Conservation (phyloP, 2,797 vertebrate genomes). For the Gallinago nigripennis region DNA sequence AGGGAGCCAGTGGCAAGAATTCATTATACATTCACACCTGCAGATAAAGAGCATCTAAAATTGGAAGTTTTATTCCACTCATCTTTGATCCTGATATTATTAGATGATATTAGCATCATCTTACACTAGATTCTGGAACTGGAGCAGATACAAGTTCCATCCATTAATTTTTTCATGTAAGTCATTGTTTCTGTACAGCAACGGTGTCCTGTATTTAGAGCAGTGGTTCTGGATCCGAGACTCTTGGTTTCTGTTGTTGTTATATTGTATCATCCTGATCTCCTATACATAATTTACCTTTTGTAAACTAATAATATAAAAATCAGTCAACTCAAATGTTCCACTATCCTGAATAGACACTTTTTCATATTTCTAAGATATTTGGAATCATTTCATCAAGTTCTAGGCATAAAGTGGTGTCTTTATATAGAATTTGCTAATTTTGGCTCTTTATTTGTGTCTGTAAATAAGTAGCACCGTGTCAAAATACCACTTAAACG, state of each 20-base stretch:
- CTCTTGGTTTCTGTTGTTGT: background rate
- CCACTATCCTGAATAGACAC: background rate
- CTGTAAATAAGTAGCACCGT: background rate
- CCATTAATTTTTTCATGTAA: background rate
- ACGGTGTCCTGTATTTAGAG: background rate
- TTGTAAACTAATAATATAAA: background rate
- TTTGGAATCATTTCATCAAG: background rate
- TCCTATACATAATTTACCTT: background rate
- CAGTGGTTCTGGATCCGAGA: background rate
- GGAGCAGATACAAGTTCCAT: background rate
- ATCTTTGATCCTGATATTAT: constrained; percentile 66
- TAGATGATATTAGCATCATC: constrained; percentile 62
- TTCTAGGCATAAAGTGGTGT: background rate
- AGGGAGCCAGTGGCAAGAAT: constrained; percentile 54
- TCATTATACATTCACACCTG: constrained; percentile 70
- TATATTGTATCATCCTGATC: background rate
- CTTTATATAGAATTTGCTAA: background rate
- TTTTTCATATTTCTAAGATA: background rate
- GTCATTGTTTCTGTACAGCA: background rate
- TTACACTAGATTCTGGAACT: constrained; percentile 20
- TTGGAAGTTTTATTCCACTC: constrained; percentile 63
- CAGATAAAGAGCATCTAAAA: constrained; percentile 69
- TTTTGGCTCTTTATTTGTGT: background rate
- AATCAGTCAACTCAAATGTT: background rate
- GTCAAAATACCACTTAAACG: background rate